phyloP scores from a whole-genome alignment of 2,888 invertebrate genomes.

The Teleiodes luculella region DNA sequence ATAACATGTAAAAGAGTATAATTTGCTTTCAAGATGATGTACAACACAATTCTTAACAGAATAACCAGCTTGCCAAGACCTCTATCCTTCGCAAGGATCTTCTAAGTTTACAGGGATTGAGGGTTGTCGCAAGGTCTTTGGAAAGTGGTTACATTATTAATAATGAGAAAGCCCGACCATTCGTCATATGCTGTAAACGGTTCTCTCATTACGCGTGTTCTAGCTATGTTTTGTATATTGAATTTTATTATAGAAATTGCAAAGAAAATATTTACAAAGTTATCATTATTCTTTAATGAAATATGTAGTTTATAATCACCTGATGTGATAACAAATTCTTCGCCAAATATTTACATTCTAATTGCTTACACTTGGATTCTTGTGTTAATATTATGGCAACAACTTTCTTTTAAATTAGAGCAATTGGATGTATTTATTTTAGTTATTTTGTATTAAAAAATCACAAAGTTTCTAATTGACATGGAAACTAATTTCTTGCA shows the following conservation, averaged over 20 bases:
- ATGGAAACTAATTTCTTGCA: no score
- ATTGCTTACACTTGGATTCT: no score
- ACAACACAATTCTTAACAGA: slow-evolving; percentile 54
- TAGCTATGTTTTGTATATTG: slow-evolving; percentile 6
- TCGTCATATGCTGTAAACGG: slow-evolving; percentile 60
- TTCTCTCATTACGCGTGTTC: slow-evolving; percentile 52
- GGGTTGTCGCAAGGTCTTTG: slow-evolving; percentile 30
- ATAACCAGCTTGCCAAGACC: slow-evolving; percentile 38
- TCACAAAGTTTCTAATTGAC: no score
- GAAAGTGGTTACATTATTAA: slow-evolving; percentile 51
- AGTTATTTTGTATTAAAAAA: no score
- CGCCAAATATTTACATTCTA: no score
- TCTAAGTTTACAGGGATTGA: neutral
- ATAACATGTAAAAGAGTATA: slow-evolving; percentile 44
- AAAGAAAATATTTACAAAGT: no score
- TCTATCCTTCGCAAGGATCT: slow-evolving; percentile 15
- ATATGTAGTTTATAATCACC: no score
- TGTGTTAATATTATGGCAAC: no score
- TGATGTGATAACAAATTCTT: no score
- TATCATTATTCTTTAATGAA: no score
- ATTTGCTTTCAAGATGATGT: slow-evolving; percentile 57
- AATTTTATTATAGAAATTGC: neutral
- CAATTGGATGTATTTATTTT: no score
- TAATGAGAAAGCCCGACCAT: slow-evolving; percentile 56
- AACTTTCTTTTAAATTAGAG: no score